Base-by-base conservation (phyloP, 1,140 invertebrate species). In the Drosophila arawakana region DNA sequence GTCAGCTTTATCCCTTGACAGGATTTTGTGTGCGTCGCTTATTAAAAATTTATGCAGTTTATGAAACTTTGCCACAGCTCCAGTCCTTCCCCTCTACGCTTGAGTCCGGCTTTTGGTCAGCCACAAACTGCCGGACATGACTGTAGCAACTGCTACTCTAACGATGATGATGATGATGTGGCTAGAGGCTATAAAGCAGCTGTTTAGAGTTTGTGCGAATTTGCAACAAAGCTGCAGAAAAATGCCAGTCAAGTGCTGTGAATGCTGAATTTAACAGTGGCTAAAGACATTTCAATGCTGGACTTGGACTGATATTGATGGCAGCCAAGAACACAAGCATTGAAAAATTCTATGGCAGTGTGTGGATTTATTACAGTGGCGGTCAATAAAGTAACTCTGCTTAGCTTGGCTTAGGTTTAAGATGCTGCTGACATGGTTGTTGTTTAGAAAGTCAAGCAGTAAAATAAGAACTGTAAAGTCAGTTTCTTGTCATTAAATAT, bases 41-140 rank as follows among this genome's bases (percentile, higher is more conserved):
- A 86, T 86, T 88, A 86, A 88, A 86, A 86, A 86, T 86, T 72
- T 73, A 88, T 88, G 76, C 80, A 86, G 71, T 74, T 86, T 88
- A 86, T 82, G 68, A 49, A 54, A 72, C 76, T 49, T 50, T 73
- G 77, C 77, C 18, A 75, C 63, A 37, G 52, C 21, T 39, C 21
- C 35, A n/a, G 35, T 49, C 21, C 0, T 21, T 21, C 4, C 35
- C 25, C 46, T 41, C 13, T 7, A 15, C 35, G 13, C 0, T 35
- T 55, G 35, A 55, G 52, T 35, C 52, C 39, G 34, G 2, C 55
- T 25, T 11, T 25, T 11, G 47, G 11, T 59, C 25, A 37, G 10
- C 41, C 43, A 15, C 67, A 73, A 52, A 54, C 63, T 65, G 65
- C 75, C 79, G 67, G 66, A 72, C 77, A 68, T 59, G 57, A 21